phyloP scores from a whole-genome alignment of 1,140 invertebrate species.

The Zaprionus lachaisei region DNA sequence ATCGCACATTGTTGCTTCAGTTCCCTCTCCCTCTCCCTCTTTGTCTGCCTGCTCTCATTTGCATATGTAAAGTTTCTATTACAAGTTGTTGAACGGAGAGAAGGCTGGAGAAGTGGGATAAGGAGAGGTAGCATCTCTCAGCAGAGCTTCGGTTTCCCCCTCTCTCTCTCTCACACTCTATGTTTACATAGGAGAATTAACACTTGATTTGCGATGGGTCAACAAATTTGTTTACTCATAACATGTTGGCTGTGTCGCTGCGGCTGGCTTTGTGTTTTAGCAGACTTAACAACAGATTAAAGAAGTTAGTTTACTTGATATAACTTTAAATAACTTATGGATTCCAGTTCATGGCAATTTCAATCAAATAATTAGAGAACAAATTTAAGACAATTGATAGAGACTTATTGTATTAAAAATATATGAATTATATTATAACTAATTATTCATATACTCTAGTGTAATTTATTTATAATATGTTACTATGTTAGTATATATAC shows the following conservation, averaged over 20 bases:
- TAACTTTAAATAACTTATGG: not conserved
- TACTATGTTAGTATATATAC: too few relatives aligned
- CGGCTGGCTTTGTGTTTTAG: constrained; percentile 9
- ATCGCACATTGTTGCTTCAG: constrained; percentile 17
- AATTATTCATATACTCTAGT: too few relatives aligned
- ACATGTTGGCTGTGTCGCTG: not conserved
- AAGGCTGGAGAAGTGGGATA: not conserved
- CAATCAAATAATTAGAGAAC: too few relatives aligned
- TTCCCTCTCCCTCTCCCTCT: not conserved
- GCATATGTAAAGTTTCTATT: constrained; percentile 53
- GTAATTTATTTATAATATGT: too few relatives aligned
- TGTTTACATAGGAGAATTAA: constrained; percentile 29
- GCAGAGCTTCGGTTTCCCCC: not conserved
- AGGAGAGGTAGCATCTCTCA: not conserved
- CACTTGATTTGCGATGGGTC: constrained; percentile 36
- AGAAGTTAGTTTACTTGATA: not conserved
- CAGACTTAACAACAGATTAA: not conserved
- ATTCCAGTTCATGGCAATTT: too few relatives aligned
- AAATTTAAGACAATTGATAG: too few relatives aligned
- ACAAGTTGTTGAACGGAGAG: constrained; percentile 18
- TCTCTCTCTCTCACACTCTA: not conserved
- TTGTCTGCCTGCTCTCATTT: constrained; percentile 30
- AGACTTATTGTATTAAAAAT: too few relatives aligned
- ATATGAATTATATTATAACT: too few relatives aligned
- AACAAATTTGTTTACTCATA: constrained; percentile 40